Evolutionary conservation across 2,113 vertebrate genomes (phyloP), one percentile per base, ranked within the genome.

Genomic region (Petrocephalus zakoni): DNA sequence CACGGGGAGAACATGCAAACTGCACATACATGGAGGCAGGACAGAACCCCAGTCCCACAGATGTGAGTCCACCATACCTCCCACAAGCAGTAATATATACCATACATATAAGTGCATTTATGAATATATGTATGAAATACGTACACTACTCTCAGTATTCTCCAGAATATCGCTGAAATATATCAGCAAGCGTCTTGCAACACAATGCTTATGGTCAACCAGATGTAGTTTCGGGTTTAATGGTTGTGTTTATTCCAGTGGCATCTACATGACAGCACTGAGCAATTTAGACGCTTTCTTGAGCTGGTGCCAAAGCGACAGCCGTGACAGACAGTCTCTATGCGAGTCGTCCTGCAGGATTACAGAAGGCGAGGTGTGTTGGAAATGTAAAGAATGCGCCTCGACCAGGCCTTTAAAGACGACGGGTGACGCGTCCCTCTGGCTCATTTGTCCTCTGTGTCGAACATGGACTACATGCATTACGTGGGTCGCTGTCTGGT

Each of bases 401-500:
- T 34, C 9, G n/a, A 47, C 46, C 81, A 42, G 42, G 21, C 51
- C 72, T 52, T 89, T 83, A 82, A 42, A 68, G 53, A 68, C 82
- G 47, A 87, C 46, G 29, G 19, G 21, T 29, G 5, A 53, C 6
- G 2, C 81, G 1, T 29, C 17, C 21, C 22, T 17, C 53, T 17
- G 42, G 17, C 25, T 21, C 49, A 22, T 22, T 25, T 55, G 25
- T 78, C 13, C 21, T 88, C 1, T 19, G 2, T 0, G 55, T 75
- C 55, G 22, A 25, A 37, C 1, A 95, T 94, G 94, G 92, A 90
- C 85, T 21, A 58, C 1, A 11, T 22, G 0, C 0, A 51, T 17
- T 91, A 9, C 51, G 2, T 92, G 1, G 95, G 94, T 0, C 94
- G 75, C 21, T 96, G 94, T 4, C 21, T 0, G 0, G 0, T 87